These are phyloP conservation scores for Portunus trituberculatus DNA, from an alignment of 1,140 invertebrate genomes.

Conservation along the genomic window DNA sequence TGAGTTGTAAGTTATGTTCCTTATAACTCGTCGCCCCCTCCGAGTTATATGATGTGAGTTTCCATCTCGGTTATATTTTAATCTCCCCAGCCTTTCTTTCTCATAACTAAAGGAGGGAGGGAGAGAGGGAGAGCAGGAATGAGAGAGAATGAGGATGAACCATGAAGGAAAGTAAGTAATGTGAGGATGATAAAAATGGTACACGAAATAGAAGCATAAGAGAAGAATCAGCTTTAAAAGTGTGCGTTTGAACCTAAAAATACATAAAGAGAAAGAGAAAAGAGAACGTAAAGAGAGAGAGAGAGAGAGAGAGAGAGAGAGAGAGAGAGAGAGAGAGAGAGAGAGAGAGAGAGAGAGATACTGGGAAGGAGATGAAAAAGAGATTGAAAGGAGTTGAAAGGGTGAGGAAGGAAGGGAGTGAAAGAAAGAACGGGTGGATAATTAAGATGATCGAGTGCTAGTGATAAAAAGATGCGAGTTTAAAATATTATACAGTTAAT, in stretches of 20 bases:
- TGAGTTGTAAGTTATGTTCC: slow-evolving; percentile 25
- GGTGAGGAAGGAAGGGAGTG: no score
- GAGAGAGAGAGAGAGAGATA: no score
- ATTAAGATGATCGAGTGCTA: not conserved
- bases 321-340: no score
- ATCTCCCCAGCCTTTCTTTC: slow-evolving; percentile 37
- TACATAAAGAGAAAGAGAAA: no score
- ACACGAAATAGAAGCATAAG: no score
- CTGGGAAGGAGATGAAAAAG: no score
- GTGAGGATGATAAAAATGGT: no score
- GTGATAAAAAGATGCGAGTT: not conserved
- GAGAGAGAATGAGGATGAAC: not conserved
- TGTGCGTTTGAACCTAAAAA: no score
- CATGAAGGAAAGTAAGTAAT: no score
- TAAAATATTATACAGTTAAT: not conserved
- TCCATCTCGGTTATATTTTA: slow-evolving; percentile 45
- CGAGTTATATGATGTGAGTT: slow-evolving; percentile 29
- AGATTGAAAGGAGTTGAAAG: no score
- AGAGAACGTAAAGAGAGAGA: not conserved
- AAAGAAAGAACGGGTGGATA: not conserved
- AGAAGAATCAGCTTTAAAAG: no score
- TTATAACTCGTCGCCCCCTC: slow-evolving; percentile 33
- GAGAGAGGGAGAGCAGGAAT: not conserved
- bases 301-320: not conserved
- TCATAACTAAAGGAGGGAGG: not conserved